Evolutionary conservation across 1,140 invertebrate genomes (phyloP).

Genomic region (Drosophila tropicalis): DNA sequence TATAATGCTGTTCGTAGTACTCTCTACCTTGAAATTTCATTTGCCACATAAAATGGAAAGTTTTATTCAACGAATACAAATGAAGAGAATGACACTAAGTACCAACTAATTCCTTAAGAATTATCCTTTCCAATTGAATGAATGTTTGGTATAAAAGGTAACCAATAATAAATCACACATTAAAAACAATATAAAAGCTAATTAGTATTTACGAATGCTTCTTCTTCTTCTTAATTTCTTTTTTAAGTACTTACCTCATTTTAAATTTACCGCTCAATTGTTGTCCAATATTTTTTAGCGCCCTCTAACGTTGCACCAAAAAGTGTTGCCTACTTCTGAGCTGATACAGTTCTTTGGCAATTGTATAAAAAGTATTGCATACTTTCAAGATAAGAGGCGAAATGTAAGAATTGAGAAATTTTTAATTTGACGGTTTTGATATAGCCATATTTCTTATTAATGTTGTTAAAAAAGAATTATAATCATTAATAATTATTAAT

Average conservation of each 20-base stretch:
- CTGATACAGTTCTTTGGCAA: no score
- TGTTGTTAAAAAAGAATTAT: no score
- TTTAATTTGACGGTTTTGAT: no score
- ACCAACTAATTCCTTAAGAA: no score
- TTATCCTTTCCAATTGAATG: no score
- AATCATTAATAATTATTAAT: no score
- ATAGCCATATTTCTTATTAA: no score
- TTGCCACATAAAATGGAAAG: background rate
- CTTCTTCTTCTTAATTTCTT: no score
- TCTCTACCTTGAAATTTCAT: slow-evolving; percentile 49
- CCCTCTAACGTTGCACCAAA: background rate
- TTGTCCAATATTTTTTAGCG: background rate
- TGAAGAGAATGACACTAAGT: no score
- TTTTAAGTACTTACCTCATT: background rate
- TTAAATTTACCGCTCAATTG: background rate
- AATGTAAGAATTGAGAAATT: background rate
- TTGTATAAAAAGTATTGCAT: slow-evolving; percentile 18
- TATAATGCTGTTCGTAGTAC: slow-evolving; percentile 47
- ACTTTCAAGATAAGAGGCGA: background rate
- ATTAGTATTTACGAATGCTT: no score
- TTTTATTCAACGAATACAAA: background rate
- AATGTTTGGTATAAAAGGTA: background rate
- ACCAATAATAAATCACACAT: no score
- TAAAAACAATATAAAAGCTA: no score
- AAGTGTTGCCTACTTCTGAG: slow-evolving; percentile 25